Base-by-base conservation (phyloP, 2,797 vertebrate species). In the Eleutherodactylus coqui region DNA sequence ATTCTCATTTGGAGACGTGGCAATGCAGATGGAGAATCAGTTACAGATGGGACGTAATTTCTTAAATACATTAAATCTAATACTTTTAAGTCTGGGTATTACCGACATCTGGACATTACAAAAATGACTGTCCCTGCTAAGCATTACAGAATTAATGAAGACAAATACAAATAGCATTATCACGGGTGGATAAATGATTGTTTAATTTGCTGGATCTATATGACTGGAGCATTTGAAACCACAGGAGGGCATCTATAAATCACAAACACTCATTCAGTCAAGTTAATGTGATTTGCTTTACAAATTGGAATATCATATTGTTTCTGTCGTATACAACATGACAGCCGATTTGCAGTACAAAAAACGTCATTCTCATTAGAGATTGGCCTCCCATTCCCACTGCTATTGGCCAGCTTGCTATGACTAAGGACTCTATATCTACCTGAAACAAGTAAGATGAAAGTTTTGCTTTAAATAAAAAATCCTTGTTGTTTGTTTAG, bases 31-130 rank as follows among this genome's bases (percentile, higher is more conserved):
- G 82, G 82, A 70, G 86, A 87, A 87, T 87, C 82, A 85, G 67
- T 87, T 87, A 81, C 86, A 87, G 86, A 87, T 87, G 86, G 86
- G 85, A 87, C 58, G 69, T 87, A 70, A 87, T 85, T 87, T 87
- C 78, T 87, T 87, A 87, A 87, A 87, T 87, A 84, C 86, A 87
- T 87, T 87, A 81, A 84, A 87, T 81, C 58, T 85, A 87, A 87
- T 87, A 84, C 82, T 84, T 87, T 84, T 87, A 87, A 87, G 86
- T 84, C 82, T 70, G 45, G 79, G 86, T 80, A 84, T 81, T 84
- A 87, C 77, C 75, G 78, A 87, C 86, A 87, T 87, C 86, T 87
- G 82, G 86, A 87, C 76, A 85, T 84, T 87, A 87, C 86, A 80
- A 79, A 80, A 87, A 78, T 76, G 86, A 58, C 82, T 87, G 58